A percentile compares a stretch with the other conserved stretches of the same genome.
phyloP scores from a whole-genome alignment of 2,888 invertebrate species.

The Drosophila mulleri region DNA sequence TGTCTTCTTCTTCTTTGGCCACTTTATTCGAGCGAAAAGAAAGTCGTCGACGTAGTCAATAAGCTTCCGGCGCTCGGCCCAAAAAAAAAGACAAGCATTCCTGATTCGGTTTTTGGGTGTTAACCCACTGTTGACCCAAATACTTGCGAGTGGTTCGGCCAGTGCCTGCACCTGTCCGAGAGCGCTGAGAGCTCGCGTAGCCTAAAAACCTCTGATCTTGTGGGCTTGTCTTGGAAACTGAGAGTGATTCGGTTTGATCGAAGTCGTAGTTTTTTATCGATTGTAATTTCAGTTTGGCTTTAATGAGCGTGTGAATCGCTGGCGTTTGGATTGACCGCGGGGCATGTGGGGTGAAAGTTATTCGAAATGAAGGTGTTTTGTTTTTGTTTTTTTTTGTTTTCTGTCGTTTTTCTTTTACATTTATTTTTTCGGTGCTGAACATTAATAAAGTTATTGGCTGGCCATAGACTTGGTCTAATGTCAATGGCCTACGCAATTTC shows the following conservation, averaged over 20 bases:
- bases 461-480: constrained; percentile 27
- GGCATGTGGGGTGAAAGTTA: constrained; percentile 70
- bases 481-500: constrained; percentile 80
- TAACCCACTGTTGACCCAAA: constrained; percentile 77
- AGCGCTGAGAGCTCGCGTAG: constrained; percentile 25
- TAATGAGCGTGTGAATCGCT: constrained; percentile 74
- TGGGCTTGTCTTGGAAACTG: constrained; percentile 48
- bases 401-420: background rate
- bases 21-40: constrained; percentile 63
- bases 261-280: constrained; percentile 36
- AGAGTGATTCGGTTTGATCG: constrained; percentile 72
- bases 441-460: constrained; percentile 60
- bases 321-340: constrained; percentile 43
- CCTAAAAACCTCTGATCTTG: constrained; percentile 13
- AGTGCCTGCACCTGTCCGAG: constrained; percentile 37
- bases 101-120: constrained; percentile 67
- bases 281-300: constrained; percentile 47
- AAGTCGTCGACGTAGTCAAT: constrained; percentile 54
- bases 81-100: constrained; percentile 38
- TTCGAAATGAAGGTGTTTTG: constrained; percentile 7
- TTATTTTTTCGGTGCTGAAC: constrained; percentile 19
- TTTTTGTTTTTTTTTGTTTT: constrained; percentile 5
- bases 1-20: constrained; percentile 7
- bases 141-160: constrained; percentile 42
- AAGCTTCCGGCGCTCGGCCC: constrained; percentile 71